Evolutionary conservation across 2,797 vertebrate species (phyloP), one percentile per base, ranked within the genome.

Genomic region (Peromyscus nudipes): DNA sequence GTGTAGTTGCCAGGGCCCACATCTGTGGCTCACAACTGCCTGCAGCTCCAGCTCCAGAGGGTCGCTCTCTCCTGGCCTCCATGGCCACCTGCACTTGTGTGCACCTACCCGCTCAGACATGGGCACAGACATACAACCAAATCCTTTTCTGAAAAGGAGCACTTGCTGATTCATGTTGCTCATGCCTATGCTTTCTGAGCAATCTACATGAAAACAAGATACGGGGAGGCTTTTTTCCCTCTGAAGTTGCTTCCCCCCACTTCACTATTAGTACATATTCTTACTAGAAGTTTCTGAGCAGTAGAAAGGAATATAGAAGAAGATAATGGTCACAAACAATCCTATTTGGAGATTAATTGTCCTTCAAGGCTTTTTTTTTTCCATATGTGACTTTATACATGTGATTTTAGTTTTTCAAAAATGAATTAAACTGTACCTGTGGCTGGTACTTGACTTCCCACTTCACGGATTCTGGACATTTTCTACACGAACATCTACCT

Each of bases 401-500:
- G 12, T 12, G 21, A 69, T 83, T 25, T 29, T 64, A 62, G 40
- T 92, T 91, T 17, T 87, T 84, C 17, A n/a, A n/a, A 77, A 77
- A 57, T 86, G 21, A 96, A 69, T 73, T 75, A 37, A 49, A 67
- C 40, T 40, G 55, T 29, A 60, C 67, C 37, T 52, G 1, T 34
- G 82, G 43, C 34, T 86, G 23, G 76, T 76, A 71, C 79, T 79
- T 79, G 31, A 67, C 25, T 89, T 83, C 89, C 76, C 69, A 92
- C 23, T 89, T 52, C 37, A 65, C 67, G 17, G 64, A 76, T 80
- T 77, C 88, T 85, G 80, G 17, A 71, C 37, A 86, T 65, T 55
- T 55, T 55, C 14, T 49, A 92, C 25, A 34, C 60, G 23, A 80
- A 80, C 21, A 90, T 92, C 43, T 86, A 19, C 10, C 23, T 23